Base-by-base conservation (phyloP, 2,797 vertebrate genomes). In the Spinus olivaceus region DNA sequence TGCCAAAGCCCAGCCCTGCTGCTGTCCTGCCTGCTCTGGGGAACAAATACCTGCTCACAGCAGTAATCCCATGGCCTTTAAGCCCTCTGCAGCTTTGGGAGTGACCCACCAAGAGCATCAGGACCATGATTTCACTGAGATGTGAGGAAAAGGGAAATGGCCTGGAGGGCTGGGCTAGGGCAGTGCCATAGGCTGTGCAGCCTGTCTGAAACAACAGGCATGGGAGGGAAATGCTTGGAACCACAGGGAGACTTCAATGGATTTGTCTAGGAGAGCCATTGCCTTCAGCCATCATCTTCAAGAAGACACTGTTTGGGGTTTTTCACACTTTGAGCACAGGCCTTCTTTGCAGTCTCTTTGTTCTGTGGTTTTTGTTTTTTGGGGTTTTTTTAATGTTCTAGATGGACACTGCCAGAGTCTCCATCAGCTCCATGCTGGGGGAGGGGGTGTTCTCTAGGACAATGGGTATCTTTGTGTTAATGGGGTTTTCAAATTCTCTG, bases 401-500 rank as follows among this genome's bases (percentile, higher is more conserved):
- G 46, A 51, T 63, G 56, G 84, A 56, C 12, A n/a, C 47, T 82
- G 44, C 22, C 57, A 92, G 35, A 41, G 28, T 60, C n/a, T 86
- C 33, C 56, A 63, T 18, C 41, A 54, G 57, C 65, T 86, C 32
- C 56, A 21, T 63, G 35, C 37, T 32, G 67, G 57, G 93, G 83
- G 70, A 37, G 72, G 91, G 95, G 21, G 7, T 54, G 35, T 35
- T 93, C 91, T 93, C 50, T 95, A 78, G 65, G 61, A 12, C 32
- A 74, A 41, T 14, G 81, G 61, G 13, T 87, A 77, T 87, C 66
- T 94, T 81, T 96, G 69, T 95, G 82, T 59, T 92, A 81, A 86
- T 19, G 93, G 95, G 88, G 74, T 89, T 86, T 96, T 84, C 87
- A 95, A 91, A 59, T 97, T 97, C 95, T 97, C 93, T 97, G 59